These are phyloP conservation scores for Eristalis pertinax DNA, from an alignment of 2,888 invertebrate genomes.

Conservation along the genomic window DNA sequence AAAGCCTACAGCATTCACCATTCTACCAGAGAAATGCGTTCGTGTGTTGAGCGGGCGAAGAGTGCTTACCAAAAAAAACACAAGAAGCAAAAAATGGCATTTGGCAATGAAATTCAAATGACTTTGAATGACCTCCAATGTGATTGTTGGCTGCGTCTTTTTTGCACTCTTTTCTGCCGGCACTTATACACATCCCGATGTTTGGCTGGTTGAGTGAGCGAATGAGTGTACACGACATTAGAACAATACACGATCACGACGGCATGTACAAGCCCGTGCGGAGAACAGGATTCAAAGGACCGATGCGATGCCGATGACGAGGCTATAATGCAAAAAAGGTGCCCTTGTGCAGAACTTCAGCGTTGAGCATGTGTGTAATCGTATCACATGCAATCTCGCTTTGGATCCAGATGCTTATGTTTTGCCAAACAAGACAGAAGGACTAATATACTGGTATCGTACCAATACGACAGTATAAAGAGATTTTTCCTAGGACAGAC, in stretches of 20 bases:
- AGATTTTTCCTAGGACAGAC: not conserved
- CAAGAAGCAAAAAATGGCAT: constrained; percentile 60
- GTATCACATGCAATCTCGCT: constrained; percentile 1
- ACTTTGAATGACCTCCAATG: constrained; percentile 72
- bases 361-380: not conserved
- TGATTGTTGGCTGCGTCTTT: constrained; percentile 29
- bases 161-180: constrained; percentile 52
- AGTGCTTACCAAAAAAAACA: constrained; percentile 7
- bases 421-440: not conserved
- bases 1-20: constrained; percentile 43
- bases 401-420: constrained; percentile 22
- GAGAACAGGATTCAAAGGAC: constrained; percentile 46
- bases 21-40: constrained; percentile 10
- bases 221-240: constrained; percentile 21
- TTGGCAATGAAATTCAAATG: constrained; percentile 73
- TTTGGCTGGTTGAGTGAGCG: not conserved
- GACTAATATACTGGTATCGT: not conserved
- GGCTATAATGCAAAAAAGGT: constrained; percentile 4
- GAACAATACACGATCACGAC: constrained; percentile 54
- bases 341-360: constrained; percentile 2
- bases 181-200: not conserved
- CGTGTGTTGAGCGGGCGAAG: constrained; percentile 13
- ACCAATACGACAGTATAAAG: not conserved
- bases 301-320: not conserved
- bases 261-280: not conserved